These are phyloP conservation scores for Xenentodon cancila DNA, from an alignment of 2,797 vertebrate species.

Conservation along the genomic window DNA sequence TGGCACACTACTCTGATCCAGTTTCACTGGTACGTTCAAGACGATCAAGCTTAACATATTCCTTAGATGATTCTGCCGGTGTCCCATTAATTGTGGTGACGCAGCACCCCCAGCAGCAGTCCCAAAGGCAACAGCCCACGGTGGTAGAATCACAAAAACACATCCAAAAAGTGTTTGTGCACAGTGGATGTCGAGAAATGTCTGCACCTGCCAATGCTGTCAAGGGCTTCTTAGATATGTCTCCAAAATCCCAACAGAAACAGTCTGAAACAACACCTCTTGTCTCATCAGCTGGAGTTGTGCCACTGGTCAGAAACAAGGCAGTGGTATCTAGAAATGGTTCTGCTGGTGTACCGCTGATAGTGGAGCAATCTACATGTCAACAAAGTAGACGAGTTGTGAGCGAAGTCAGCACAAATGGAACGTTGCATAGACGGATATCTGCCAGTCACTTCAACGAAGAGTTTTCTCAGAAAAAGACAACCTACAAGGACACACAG, in stretches of 20 bases:
- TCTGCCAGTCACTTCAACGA: constrained; percentile 46
- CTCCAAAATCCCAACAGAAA: constrained; percentile 54
- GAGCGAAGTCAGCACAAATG: constrained; percentile 47
- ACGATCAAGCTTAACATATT: constrained; percentile 43
- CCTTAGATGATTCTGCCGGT: constrained; percentile 54
- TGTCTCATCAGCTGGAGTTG: constrained; percentile 34
- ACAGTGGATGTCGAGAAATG: constrained; percentile 13
- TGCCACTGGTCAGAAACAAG: constrained; percentile 67
- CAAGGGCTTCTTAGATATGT: constrained; percentile 78
- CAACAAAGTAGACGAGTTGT: constrained; percentile 45
- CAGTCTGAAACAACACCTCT: constrained; percentile 23
- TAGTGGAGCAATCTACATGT: constrained; percentile 45
- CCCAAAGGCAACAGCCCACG: constrained; percentile 42
- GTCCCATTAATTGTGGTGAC: constrained; percentile 73
- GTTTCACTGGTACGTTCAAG: constrained; percentile 67
- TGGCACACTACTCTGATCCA: constrained; percentile 48
- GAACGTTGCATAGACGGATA: constrained; percentile 57
- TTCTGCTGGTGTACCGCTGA: constrained; percentile 66
- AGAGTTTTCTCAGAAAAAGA: constrained; percentile 32
- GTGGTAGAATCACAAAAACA: constrained; percentile 11
- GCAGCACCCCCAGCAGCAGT: constrained; percentile 21
- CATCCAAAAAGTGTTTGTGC: constrained; percentile 29
- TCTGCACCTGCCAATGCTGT: constrained; percentile 75
- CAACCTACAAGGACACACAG: constrained; percentile 30
- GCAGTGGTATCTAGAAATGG: constrained; percentile 18